A percentile compares a stretch with the other conserved stretches of the same genome.
phyloP scores from a whole-genome alignment of 2,113 vertebrate genomes.

The Actenoides lindsayi region DNA sequence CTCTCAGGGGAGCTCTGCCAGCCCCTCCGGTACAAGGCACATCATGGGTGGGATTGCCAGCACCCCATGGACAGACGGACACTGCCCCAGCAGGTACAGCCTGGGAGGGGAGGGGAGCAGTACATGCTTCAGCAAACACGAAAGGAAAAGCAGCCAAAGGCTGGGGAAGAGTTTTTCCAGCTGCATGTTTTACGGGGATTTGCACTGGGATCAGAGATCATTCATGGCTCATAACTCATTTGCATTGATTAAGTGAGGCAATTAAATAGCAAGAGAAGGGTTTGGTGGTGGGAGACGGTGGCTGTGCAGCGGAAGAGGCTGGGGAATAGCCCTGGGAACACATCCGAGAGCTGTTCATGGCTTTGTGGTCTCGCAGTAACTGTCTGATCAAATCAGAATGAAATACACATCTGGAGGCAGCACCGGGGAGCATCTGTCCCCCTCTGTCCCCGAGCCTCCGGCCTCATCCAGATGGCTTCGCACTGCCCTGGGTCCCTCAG shows the following conservation, averaged over 20 bases:
- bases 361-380: not conserved
- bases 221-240: not conserved
- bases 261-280: not conserved
- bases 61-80: not conserved
- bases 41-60: accelerated
- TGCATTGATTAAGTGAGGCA: not conserved
- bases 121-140: not conserved
- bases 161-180: not conserved
- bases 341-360: not conserved
- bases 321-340: not conserved
- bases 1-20: not conserved
- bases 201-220: not conserved
- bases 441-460: not conserved
- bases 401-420: not conserved
- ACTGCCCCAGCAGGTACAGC: not conserved
- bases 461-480: accelerated
- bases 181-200: not conserved
- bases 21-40: accelerated
- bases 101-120: not conserved
- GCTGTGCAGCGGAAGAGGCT: not conserved
- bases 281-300: not conserved
- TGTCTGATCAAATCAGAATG: not conserved
- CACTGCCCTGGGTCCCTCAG: accelerated
- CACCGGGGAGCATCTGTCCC: accelerated
- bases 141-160: not conserved